A percentile compares a stretch with the other conserved stretches of the same genome.
Conservation (phyloP, 2,888 invertebrate genomes). For the Prosapia bicincta region DNA sequence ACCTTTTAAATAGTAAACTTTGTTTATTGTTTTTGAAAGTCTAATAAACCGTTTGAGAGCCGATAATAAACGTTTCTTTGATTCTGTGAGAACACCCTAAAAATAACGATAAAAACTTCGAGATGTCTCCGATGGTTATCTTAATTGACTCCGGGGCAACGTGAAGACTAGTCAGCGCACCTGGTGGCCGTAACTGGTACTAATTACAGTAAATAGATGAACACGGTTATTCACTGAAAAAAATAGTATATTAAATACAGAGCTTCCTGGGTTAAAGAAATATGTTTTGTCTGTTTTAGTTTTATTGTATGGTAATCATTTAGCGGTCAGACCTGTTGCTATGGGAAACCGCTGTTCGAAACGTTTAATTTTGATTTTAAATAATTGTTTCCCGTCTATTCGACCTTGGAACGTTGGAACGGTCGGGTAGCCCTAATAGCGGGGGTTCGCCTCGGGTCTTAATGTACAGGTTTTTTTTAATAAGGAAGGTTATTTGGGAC, state of each 20-base stretch:
- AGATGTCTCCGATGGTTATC: not conserved
- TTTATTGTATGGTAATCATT: not conserved
- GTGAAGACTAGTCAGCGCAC: not conserved
- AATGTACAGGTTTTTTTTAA: no score
- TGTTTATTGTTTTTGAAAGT: not conserved
- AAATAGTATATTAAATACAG: not conserved
- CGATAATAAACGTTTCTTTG: not conserved
- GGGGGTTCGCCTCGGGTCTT: not conserved
- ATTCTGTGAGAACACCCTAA: not conserved
- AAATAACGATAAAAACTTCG: not conserved
- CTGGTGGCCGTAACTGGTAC: not conserved
- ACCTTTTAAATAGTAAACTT: not conserved
- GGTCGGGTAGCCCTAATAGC: not conserved
- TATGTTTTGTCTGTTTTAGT: not conserved
- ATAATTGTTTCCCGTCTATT: not conserved
- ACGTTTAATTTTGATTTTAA: not conserved
- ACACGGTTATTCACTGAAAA: not conserved
- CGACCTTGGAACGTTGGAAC: not conserved
- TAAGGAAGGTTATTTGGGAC: no score
- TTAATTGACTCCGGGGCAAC: not conserved
- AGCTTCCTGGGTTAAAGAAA: not conserved
- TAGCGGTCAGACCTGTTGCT: not conserved
- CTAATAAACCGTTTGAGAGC: not conserved
- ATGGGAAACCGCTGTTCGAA: not conserved
- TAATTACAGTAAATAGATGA: not conserved